Evolutionary conservation across 2,888 invertebrate genomes (phyloP), one percentile per base, ranked within the genome.

Genomic region (Tryphoninae sp.): DNA sequence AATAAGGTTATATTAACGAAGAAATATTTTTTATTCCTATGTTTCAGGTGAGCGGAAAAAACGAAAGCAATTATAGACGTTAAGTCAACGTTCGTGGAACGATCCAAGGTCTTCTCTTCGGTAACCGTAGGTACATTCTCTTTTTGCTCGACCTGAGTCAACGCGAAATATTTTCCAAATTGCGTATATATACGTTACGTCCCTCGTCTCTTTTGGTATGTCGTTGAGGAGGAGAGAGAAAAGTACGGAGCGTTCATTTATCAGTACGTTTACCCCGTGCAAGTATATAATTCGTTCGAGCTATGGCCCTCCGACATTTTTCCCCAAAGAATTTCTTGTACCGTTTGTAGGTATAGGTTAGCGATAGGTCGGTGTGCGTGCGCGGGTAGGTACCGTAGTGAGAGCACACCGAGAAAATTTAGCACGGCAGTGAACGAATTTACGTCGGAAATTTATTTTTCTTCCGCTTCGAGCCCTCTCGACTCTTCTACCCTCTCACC

Each of bases 31-130:
- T 77, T 33, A 74, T 74, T 76, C 69, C 73, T 85, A 23, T 87
- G 86, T 88, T 88, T 68, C 85, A 88, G 88, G 88, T 88, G 87
- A 87, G 88, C 1, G 62, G 67, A 72, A 49, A 59, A 16, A 26
- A 49, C 23, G 11, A 42, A 13, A 22, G 22, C 22, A 53, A 61
- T 53, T 58, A 58, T 13, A 11, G 7, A 67, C 26, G 33, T 9
- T 51, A n/a, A 1, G 33, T 67, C 58, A 49, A 62, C 23, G 58
- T 65, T 69, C 64, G 4, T 26, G 45, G 62, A 55, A 19, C 11
- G 9, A 40, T 1, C 49, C 19, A 40, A 68, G 16, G 40, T 42
- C 59, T n/a, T 23, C 40, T 13, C 16, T 42, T 26, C 13, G 68
- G 76, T 67, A 51, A 67, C 9, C 19, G 19, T 19, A 1, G 19